Evolutionary conservation across 1,140 invertebrate species (phyloP), one percentile per base, ranked within the genome.

Genomic region (Bicyclus anynana): DNA sequence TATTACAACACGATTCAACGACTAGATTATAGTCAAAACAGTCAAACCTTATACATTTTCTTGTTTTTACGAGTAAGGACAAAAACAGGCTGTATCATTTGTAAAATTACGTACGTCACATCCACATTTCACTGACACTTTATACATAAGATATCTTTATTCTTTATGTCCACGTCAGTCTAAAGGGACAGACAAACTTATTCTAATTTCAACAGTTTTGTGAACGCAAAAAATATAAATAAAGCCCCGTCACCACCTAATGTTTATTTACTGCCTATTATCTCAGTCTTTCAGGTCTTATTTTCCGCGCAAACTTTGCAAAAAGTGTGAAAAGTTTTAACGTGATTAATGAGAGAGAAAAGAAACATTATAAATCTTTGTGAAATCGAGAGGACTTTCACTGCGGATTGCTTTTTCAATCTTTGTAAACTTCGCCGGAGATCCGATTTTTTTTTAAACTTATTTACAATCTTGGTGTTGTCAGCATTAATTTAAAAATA

Each of bases 301-400:
- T 52, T 53, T 59, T 38, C 35, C 48, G 33, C 50, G 44, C 46
- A 52, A 59, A 46, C 51, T 59, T 18, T 13, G n/a, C 18, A 48
- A 33, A 59, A 33, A 53, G 42, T 52, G 42, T 53, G 35, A 42
- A 59, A 59, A 59, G 57, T 59, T 59, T 26, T 53, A 53, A 48
- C 50, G 40, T 53, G 57, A 59, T 59, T 59, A 59, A 53, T 47
- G 57, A 53, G 40, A 18, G 29, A 16, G 42, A 23, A 53, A 59
- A 59, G 57, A 59, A 59, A 53, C 50, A 59, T 59, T 59, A 59
- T 59, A 59, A 59, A 59, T 59, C 57, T 59, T 53, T 26, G 56
- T 38, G 44, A 59, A 53, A 59, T 53, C 33, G 50, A 48, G 54
- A 56, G 35, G 49, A 51, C 50, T 59, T 59, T 59, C 57, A 59